A percentile compares a stretch with the other conserved stretches of the same genome.
Conservation (phyloP, 30 jellyfish, hydroid and myxozoan genomes). For the Turritopsis rubra region DNA sequence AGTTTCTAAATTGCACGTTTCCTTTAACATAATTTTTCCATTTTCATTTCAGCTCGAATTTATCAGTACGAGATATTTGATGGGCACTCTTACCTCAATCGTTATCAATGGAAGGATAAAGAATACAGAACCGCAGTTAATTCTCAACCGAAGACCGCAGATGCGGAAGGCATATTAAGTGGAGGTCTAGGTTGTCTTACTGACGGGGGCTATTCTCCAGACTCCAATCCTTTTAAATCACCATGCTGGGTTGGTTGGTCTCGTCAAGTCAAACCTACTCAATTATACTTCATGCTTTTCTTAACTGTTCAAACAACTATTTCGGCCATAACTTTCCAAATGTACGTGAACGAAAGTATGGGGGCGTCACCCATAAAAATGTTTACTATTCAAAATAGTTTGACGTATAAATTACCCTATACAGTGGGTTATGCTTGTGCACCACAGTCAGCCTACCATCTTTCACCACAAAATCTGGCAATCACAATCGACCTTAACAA, state of each 20-base stretch:
- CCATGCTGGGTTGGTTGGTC: slow-evolving; percentile 35
- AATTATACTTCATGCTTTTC: slow-evolving; percentile 1
- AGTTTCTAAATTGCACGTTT: too few relatives aligned
- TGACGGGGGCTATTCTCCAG: background rate
- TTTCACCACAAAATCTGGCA: background rate
- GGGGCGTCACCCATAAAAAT: slow-evolving; percentile 21
- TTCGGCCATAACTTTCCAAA: background rate
- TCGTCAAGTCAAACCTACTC: background rate
- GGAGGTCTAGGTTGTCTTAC: slow-evolving; percentile 31
- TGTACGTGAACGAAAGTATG: slow-evolving; percentile 13
- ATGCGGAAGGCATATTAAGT: slow-evolving; percentile 1
- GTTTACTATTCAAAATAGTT: background rate
- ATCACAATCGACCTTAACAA: slow-evolving; percentile 4
- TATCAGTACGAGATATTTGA: slow-evolving; percentile 8
- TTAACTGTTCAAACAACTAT: slow-evolving; percentile 9
- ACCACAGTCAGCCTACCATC: slow-evolving; percentile 20
- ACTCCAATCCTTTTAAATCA: slow-evolving; percentile 23
- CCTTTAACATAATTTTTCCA: too few relatives aligned
- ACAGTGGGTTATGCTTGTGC: slow-evolving; percentile 21
- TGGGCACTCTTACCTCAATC: slow-evolving; percentile 5
- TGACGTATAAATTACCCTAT: background rate
- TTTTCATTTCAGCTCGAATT: slow-evolving; percentile 16
- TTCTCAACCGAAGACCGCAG: background rate
- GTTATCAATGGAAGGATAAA: slow-evolving; percentile 9
- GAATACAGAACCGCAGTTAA: background rate